Evolutionary conservation across 1,140 invertebrate species (phyloP).

Genomic region (Stegodyphus mimosarum): DNA sequence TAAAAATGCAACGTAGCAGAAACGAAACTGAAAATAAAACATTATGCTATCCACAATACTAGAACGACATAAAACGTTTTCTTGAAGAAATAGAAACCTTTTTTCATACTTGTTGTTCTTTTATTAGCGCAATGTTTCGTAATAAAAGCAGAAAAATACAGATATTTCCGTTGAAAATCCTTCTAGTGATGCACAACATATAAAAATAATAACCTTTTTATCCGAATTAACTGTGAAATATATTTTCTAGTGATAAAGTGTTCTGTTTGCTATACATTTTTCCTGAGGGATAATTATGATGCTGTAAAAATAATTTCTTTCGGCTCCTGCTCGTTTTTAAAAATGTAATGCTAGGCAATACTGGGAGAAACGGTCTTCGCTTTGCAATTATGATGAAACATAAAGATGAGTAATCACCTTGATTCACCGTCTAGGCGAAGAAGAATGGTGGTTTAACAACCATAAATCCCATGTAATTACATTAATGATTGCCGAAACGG

Average conservation of each 20-base stretch:
- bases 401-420: slow-evolving; percentile 18
- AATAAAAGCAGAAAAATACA: not conserved
- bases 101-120: too few relatives aligned
- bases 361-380: not conserved
- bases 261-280: not conserved
- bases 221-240: not conserved
- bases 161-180: not conserved
- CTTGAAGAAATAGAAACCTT: too few relatives aligned
- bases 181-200: not conserved
- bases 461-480: slow-evolving; percentile 46
- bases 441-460: slow-evolving; percentile 20
- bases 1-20: too few relatives aligned
- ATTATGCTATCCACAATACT: too few relatives aligned
- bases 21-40: too few relatives aligned
- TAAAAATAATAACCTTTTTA: too few relatives aligned
- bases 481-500: slow-evolving; percentile 17
- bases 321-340: not conserved
- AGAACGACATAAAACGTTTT: too few relatives aligned
- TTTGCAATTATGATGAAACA: slow-evolving; percentile 16
- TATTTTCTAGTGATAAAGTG: not conserved
- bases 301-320: not conserved
- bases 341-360: not conserved
- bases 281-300: not conserved
- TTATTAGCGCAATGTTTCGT: too few relatives aligned
- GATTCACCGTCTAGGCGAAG: slow-evolving; percentile 18